These are phyloP conservation scores for Acleris emargana DNA, from an alignment of 2,888 invertebrate species.

Conservation along the genomic window DNA sequence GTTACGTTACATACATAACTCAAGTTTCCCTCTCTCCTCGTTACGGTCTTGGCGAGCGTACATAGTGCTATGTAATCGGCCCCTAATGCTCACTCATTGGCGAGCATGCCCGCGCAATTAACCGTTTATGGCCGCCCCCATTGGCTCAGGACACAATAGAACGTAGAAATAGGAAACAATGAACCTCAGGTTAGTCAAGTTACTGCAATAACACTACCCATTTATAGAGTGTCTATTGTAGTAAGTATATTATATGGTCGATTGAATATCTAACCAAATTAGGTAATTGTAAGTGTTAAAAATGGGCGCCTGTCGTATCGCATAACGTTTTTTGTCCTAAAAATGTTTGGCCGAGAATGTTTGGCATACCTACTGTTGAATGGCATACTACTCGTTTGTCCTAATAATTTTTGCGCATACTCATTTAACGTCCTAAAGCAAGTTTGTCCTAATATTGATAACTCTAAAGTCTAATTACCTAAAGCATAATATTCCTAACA, in stretches of 20 bases:
- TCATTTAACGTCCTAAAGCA: no score
- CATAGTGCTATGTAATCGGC: conserved; percentile 54
- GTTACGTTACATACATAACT: background rate
- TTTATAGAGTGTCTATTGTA: conserved; percentile 31
- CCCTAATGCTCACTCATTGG: conserved; percentile 82
- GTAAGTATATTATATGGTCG: background rate
- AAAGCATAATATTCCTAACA: no score
- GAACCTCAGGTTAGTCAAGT: conserved; percentile 15
- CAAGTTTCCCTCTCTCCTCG: conserved; percentile 6
- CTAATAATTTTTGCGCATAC: no score
- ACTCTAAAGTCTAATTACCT: no score
- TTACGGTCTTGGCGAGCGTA: conserved; percentile 43
- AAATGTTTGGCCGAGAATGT: no score
- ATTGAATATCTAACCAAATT: no score
- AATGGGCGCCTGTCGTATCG: no score
- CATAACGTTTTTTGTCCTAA: no score
- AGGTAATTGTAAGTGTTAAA: no score
- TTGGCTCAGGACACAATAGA: conserved; percentile 57
- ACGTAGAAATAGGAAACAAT: conserved; percentile 37
- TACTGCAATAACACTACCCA: conserved; percentile 8
- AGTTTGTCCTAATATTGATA: no score
- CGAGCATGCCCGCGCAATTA: conserved; percentile 78
- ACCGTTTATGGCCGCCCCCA: conserved; percentile 68
- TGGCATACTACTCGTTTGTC: no score
- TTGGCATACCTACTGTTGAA: no score